A percentile compares a stretch with the other conserved stretches of the same genome.
phyloP scores from a whole-genome alignment of 2,797 vertebrate genomes.

The Oreonectes daqikongensis region DNA sequence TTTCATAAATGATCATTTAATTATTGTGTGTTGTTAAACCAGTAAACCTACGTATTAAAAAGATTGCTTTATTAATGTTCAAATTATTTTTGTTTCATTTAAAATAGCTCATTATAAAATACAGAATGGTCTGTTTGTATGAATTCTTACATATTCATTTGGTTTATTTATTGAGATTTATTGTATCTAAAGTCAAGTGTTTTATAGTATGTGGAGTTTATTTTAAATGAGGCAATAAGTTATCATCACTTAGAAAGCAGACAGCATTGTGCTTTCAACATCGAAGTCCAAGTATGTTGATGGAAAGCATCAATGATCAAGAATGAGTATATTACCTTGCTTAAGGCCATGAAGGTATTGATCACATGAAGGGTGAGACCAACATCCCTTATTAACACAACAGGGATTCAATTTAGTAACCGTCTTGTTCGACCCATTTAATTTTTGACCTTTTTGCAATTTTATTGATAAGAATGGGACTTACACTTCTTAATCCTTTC shows the following conservation, averaged over 20 bases:
- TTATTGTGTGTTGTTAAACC: not conserved
- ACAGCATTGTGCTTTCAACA: not conserved
- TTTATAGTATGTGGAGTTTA: not conserved
- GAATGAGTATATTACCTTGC: not conserved
- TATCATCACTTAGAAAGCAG: not conserved
- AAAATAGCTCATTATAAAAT: too few species aligned
- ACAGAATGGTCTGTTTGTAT: too few species aligned
- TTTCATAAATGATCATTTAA: not conserved
- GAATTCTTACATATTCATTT: not conserved
- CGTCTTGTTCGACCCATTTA: conserved; percentile 41
- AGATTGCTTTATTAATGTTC: too few species aligned
- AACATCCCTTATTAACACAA: conserved; percentile 1
- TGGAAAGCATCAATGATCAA: not conserved
- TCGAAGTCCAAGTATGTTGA: not conserved
- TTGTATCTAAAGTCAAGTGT: not conserved
- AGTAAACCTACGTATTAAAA: too few species aligned
- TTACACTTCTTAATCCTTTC: not conserved
- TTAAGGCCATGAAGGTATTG: not conserved
- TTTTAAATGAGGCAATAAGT: too few species aligned
- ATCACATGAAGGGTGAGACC: conserved; percentile 2
- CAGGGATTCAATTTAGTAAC: not conserved
- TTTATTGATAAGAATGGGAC: not conserved
- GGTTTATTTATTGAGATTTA: not conserved
- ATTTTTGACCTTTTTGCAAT: conserved; percentile 15
- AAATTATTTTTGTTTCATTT: too few species aligned